Evolutionary conservation across 1,140 invertebrate species (phyloP).

Genomic region (Microplitis demolitor): DNA sequence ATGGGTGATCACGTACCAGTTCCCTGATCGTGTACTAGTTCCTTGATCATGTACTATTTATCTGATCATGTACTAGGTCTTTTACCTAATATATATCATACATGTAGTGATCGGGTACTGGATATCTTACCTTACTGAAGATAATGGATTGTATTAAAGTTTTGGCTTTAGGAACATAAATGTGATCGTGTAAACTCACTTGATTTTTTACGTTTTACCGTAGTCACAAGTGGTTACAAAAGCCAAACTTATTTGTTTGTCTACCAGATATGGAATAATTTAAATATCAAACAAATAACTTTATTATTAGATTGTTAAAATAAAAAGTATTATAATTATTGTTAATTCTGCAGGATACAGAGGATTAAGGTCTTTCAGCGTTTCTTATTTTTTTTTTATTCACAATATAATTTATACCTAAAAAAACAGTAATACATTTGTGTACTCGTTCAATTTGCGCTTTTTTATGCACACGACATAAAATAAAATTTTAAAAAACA

Average conservation of each 20-base stretch:
- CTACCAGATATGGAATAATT: slow-evolving; percentile 53
- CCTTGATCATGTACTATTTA: too few relatives aligned
- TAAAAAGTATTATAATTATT: slow-evolving; percentile 15
- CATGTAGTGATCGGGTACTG: too few relatives aligned
- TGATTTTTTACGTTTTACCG: not conserved
- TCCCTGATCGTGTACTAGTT: too few relatives aligned
- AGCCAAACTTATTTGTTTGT: slow-evolving; percentile 58
- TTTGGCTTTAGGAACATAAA: not conserved
- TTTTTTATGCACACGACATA: slow-evolving; percentile 39
- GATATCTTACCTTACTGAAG: not conserved
- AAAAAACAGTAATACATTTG: slow-evolving; percentile 4
- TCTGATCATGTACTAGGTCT: too few relatives aligned
- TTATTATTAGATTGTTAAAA: not conserved
- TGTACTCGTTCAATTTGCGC: slow-evolving; percentile 29
- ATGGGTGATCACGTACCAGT: too few relatives aligned
- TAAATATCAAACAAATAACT: slow-evolving; percentile 17
- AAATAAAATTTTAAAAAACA: slow-evolving; percentile 18
- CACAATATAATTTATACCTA: not conserved
- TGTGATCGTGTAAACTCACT: slow-evolving; percentile 33
- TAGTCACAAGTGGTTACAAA: slow-evolving; percentile 34
- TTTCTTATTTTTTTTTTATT: too few relatives aligned
- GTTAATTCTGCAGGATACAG: not conserved
- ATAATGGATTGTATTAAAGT: not conserved
- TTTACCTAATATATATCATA: too few relatives aligned
- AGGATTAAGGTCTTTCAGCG: not conserved